Evolutionary conservation across 2,113 vertebrate species (phyloP).

Genomic region (Trematocara unimaculatum): DNA sequence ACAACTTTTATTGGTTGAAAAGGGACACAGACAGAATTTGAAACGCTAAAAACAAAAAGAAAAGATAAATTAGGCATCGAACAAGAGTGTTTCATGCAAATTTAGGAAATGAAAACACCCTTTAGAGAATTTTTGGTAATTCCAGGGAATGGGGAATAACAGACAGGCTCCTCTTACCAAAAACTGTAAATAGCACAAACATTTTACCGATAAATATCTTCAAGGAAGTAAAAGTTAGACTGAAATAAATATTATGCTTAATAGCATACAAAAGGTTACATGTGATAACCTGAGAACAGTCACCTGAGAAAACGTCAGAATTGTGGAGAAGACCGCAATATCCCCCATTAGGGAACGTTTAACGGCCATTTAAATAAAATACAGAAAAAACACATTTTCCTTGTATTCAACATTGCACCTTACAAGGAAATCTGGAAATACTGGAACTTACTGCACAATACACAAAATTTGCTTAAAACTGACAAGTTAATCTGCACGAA

Average conservation of each 20-base stretch:
- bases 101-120: constrained; percentile 25
- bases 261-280: background rate
- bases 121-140: background rate
- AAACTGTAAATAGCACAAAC: background rate
- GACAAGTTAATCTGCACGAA: background rate
- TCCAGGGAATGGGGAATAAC: background rate
- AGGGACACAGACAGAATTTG: background rate
- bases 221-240: background rate
- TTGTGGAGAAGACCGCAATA: background rate
- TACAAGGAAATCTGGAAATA: background rate
- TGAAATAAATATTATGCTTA: background rate
- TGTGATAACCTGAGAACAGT: background rate
- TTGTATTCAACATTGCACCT: background rate
- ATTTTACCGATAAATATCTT: background rate
- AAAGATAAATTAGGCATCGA: background rate
- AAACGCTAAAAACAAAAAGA: background rate
- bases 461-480: background rate
- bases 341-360: background rate
- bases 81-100: background rate
- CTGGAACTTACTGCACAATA: background rate
- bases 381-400: background rate
- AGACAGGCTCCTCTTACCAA: background rate
- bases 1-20: background rate
- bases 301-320: background rate
- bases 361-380: background rate